These are phyloP conservation scores for Malaclemys terrapin DNA, from an alignment of 2,113 vertebrate genomes.

Conservation along the genomic window DNA sequence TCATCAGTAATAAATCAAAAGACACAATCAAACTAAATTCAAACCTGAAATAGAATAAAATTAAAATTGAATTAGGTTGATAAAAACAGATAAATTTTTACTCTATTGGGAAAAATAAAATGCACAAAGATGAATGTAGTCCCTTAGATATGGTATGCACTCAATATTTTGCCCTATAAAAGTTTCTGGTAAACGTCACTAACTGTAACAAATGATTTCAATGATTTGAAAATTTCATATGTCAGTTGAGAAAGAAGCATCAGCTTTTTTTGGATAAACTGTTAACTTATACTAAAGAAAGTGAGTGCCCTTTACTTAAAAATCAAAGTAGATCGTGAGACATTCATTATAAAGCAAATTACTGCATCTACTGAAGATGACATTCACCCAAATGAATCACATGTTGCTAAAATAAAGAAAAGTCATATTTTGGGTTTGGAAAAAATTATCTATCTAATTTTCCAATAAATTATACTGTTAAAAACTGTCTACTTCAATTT, in stretches of 20 bases:
- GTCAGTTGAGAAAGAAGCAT: neutral
- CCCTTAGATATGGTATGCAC: neutral
- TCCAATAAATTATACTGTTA: neutral
- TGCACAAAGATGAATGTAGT: neutral
- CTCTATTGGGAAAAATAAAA: neutral
- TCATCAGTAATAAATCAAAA: neutral
- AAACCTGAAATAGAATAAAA: neutral
- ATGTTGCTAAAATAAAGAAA: neutral
- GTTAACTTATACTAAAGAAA: neutral
- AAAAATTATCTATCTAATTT: neutral
- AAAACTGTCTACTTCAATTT: neutral
- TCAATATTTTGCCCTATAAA: neutral
- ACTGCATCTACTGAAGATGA: neutral
- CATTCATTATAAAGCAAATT: neutral
- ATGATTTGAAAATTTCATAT: accelerated
- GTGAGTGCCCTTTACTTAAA: neutral
- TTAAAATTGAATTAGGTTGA: neutral
- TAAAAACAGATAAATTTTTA: neutral
- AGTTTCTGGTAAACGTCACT: neutral
- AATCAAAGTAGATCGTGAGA: neutral
- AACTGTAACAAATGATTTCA: neutral
- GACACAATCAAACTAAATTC: neutral
- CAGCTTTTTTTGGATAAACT: accelerated
- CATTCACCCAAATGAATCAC: neutral
- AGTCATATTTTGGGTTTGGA: neutral